Base-by-base conservation (phyloP, 2,888 invertebrate genomes). In the Eurytoma californica region DNA sequence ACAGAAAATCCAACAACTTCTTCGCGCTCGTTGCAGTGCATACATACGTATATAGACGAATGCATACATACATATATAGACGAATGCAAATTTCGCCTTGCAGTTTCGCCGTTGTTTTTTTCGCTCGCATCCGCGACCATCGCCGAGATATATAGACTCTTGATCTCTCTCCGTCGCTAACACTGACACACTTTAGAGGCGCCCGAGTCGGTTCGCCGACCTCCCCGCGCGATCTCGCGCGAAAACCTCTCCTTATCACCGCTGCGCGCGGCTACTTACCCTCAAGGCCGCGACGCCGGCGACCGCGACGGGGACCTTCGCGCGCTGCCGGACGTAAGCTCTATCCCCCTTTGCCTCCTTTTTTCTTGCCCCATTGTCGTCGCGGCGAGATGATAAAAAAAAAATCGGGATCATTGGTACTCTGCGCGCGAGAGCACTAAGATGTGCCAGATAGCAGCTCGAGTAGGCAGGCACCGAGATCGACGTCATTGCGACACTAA, bases 141-240 rank as follows among this genome's bases (percentile, higher is more conserved):
- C 28, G 24, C 3, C 16, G 24, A 28, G 5, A 60, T 28, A 47
- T 18, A 30, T 61, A 24, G 30, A n/a, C 9, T 63, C 47, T 47
- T 24, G n/a, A 63, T 63, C 18, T 72, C 28, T 12, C 18, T 72
- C 9, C 13, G n/a, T 49, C 60, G 39, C 63, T 63, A 73, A 73
- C 55, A 73, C 53, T 79, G 73, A 74, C 74, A 79, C 65, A 79
- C 63, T 79, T 24, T 79, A 12, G 28, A 2, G n/a, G n/a, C 47
- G 66, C 39, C 51, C 53, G 53, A 30, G 58, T 61, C 51, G 61
- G 73, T 65, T 72, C 66, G 63, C 63, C 53, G 73, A 73, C 68
- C 63, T 66, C 28, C 14, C 30, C 24, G 24, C 24, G 39, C 39
- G 73, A 60, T 61, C 53, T 2, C 61, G 47, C 53, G 67, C 49